Percentiles rank a stretch among this genome's conserved stretches.
Conservation (phyloP, 2,113 vertebrate genomes). For the Centropus bengalensis region DNA sequence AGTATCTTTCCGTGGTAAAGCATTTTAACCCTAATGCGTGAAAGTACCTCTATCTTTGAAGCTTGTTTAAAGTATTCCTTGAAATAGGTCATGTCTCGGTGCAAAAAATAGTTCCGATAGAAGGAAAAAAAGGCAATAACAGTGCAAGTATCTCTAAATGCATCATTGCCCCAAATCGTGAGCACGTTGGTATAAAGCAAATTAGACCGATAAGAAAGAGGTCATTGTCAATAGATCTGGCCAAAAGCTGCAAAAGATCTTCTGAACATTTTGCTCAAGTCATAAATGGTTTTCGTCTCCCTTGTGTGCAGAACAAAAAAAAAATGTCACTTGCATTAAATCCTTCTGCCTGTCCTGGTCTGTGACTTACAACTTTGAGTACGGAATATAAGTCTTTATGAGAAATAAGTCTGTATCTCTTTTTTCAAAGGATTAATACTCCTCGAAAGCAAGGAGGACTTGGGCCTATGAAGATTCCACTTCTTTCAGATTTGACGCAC, state of each 20-base stretch:
- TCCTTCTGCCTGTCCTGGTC: not conserved
- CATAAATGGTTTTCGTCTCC: not conserved
- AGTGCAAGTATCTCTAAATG: not conserved
- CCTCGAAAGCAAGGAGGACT: conserved; percentile 94
- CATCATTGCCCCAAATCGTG: not conserved
- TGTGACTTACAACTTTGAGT: not conserved
- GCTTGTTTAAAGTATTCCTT: not conserved
- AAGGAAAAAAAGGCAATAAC: not conserved
- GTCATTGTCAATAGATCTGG: not conserved
- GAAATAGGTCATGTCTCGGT: not conserved
- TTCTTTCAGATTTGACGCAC: conserved; percentile 93
- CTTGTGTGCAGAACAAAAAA: not conserved
- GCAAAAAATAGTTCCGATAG: not conserved
- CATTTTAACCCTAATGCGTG: not conserved
- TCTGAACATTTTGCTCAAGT: not conserved
- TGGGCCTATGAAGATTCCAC: conserved; percentile 91
- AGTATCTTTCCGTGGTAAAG: not conserved
- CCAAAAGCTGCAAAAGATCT: not conserved
- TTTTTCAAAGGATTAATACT: conserved; percentile 90
- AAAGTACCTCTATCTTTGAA: not conserved
- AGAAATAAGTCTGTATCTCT: not conserved
- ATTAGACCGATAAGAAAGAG: not conserved
- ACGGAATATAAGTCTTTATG: not conserved
- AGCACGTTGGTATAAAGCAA: not conserved
- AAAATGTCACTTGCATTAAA: not conserved